Percentiles rank a stretch among this genome's conserved stretches.
Evolutionary conservation across 2,113 vertebrate species (phyloP).

Genomic region (Sterna hirundo): DNA sequence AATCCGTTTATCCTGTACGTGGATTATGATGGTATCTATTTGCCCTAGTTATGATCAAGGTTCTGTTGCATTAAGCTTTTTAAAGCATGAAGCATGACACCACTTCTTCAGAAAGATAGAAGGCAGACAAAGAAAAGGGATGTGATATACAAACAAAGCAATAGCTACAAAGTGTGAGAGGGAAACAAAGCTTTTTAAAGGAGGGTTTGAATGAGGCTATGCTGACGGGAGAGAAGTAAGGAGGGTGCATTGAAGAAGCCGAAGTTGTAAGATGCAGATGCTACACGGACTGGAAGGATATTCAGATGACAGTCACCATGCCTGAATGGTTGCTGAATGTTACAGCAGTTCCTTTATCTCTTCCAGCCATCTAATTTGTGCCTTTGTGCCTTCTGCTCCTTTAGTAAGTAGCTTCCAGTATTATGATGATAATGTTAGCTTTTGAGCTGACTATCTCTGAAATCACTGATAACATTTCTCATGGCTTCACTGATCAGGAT

Average conservation of each 20-base stretch:
- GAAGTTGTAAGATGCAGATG: background rate
- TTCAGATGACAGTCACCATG: background rate
- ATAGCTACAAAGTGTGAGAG: background rate
- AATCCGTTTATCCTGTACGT: accelerated
- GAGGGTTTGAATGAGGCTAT: background rate
- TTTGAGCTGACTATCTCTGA: background rate
- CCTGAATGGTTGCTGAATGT: background rate
- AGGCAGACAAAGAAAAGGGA: background rate
- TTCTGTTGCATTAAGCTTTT: background rate
- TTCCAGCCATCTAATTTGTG: background rate
- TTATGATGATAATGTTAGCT: background rate
- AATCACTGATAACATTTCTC: background rate
- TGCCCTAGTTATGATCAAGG: background rate
- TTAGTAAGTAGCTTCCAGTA: background rate
- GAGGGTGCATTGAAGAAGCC: background rate
- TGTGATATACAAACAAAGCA: background rate
- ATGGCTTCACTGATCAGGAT: background rate
- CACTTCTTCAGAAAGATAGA: background rate
- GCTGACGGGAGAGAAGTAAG: background rate
- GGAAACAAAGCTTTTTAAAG: background rate
- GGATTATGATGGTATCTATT: background rate
- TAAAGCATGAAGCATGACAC: background rate
- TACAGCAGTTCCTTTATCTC: background rate
- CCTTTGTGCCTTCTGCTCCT: background rate
- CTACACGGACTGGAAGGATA: background rate